Conservation (phyloP, 2,888 invertebrate genomes). For the Lypha dubia region DNA sequence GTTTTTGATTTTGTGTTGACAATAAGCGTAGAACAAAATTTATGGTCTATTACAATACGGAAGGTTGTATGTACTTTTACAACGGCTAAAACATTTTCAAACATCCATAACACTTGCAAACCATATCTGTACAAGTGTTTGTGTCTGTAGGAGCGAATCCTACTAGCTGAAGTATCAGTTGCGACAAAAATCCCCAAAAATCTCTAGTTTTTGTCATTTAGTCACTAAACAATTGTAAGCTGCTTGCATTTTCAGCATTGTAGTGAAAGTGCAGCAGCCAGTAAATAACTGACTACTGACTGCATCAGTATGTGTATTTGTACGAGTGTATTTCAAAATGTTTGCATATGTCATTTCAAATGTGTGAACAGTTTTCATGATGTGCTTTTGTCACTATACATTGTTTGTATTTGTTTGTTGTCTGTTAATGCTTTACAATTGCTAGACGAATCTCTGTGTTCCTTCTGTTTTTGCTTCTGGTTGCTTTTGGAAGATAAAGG, state of each 20-base stretch:
- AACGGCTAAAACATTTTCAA: background rate
- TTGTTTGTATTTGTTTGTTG: constrained; percentile 44
- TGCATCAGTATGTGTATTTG: background rate
- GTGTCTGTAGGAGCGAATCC: background rate
- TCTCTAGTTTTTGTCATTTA: constrained; percentile 29
- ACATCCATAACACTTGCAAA: background rate
- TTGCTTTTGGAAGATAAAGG: constrained; percentile 34
- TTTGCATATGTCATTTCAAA: constrained; percentile 29
- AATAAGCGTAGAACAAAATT: constrained; percentile 71
- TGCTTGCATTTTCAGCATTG: constrained; percentile 18
- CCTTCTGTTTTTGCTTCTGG: background rate
- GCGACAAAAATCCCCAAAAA: constrained; percentile 1
- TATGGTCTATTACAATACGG: constrained; percentile 68
- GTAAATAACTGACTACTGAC: too few species aligned
- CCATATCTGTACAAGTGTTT: background rate
- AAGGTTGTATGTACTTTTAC: background rate
- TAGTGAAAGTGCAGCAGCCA: constrained; percentile 44
- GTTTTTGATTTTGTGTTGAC: constrained; percentile 79
- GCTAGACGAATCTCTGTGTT: too few species aligned
- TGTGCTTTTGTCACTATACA: constrained; percentile 56
- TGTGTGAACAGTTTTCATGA: constrained; percentile 50
- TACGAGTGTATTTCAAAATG: constrained; percentile 14
- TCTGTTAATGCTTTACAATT: constrained; percentile 5
- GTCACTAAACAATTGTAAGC: constrained; percentile 39
- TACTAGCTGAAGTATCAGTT: background rate